Percentiles rank a stretch among this genome's conserved stretches.
Conservation (phyloP, 2,113 vertebrate species). For the Clupea harengus region DNA sequence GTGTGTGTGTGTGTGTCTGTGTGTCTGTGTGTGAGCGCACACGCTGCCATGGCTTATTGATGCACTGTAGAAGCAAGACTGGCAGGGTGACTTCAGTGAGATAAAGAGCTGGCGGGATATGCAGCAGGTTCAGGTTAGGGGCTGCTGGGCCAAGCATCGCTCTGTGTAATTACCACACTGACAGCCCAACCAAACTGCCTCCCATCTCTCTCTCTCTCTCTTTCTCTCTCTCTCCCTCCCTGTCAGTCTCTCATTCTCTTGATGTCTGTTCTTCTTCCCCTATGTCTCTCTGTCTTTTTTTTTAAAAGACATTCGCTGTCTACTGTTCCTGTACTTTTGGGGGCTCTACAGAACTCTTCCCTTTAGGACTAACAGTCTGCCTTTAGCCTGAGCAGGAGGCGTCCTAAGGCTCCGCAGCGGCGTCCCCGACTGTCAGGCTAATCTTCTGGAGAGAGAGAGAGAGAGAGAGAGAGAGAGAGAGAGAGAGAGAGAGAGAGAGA, state of each 20-base stretch:
- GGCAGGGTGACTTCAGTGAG: not conserved
- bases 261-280: not conserved
- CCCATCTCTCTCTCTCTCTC: not conserved
- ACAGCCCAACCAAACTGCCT: conserved; percentile 13
- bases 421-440: not conserved
- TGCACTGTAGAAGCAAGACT: not conserved
- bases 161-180: conserved; percentile 22
- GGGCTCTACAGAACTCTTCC: not conserved
- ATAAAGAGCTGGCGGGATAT: conserved; percentile 22
- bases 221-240: not conserved
- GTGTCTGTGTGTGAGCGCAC: not conserved
- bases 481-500: not conserved
- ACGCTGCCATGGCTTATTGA: conserved; percentile 15
- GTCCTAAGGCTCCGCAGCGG: not conserved
- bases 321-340: not conserved
- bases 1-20: not conserved
- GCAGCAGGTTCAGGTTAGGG: conserved; percentile 18
- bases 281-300: not conserved
- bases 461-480: no score
- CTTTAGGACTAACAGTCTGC: not conserved
- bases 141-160: conserved; percentile 18
- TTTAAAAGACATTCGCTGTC: not conserved
- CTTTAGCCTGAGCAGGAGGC: not conserved
- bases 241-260: not conserved
- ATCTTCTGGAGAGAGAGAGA: not conserved